Base-by-base conservation (phyloP, 2,113 vertebrate species). In the Psittacus erithacus region DNA sequence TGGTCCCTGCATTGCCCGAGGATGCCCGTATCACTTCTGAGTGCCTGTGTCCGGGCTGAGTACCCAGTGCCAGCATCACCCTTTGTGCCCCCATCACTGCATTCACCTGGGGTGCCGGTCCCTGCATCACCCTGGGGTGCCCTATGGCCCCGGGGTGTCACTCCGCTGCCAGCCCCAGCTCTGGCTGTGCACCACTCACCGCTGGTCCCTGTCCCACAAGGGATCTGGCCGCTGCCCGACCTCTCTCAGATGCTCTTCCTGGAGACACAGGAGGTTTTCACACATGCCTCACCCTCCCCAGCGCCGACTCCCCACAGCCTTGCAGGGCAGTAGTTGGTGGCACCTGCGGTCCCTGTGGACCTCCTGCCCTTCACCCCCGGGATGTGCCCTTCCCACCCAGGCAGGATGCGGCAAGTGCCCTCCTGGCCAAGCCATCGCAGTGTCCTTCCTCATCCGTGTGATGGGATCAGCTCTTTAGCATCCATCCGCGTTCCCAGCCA, bases 361-460 rank as follows among this genome's bases (percentile, higher is more conserved):
- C 39, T 60, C 64, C 85, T 4, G 47, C 63, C 55, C 84, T 29
- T 19, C 44, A 3, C 13, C 2, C 62, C 50, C 7, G 2, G 25
- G 49, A 31, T 20, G 11, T 24, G 27, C 57, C 57, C 57, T n/a
- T 59, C 57, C 57, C 69, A 23, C 47, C 24, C 68, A 4, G 20
- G 11, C 29, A 12, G 7, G 82, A 39, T 14, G 17, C 8, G 6
- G 17, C 33, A 1, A 1, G 43, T 87, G 69, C 74, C 78, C 69
- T 81, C 49, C 60, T 2, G 43, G 29, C 79, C 74, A 1, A 7
- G 22, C 64, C 49, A 3, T 49, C 12, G 5, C 71, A 0, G 4
- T 3, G 22, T 84, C 91, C 69, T 22, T 47, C 84, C 74, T 5
- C 12, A 0, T 8, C 3, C n/a, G 18, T 0, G 1, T 0, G 35